Evolutionary conservation across 2,888 invertebrate species (phyloP).

Genomic region (Carterocephalus palaemon): DNA sequence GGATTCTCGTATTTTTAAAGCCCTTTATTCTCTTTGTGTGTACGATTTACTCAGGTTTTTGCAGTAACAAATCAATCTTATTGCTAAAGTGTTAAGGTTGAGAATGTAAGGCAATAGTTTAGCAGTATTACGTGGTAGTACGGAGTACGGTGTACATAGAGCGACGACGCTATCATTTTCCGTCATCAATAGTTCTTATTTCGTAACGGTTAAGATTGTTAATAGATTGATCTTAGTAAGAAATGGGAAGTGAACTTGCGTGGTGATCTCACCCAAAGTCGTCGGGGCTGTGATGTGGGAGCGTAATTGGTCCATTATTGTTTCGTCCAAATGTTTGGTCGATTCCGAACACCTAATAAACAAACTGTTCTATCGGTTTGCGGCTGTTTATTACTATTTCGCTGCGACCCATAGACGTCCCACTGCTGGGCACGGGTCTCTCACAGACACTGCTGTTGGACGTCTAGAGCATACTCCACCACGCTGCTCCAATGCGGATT

Average conservation of each 20-base stretch:
- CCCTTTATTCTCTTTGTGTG: conserved; percentile 60
- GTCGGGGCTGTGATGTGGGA: conserved; percentile 40
- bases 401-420: too few relatives aligned
- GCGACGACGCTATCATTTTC: background rate
- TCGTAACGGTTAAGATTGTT: background rate
- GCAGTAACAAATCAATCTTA: conserved; percentile 20
- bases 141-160: conserved; percentile 7
- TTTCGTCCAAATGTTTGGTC: conserved; percentile 38
- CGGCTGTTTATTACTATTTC: background rate
- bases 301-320: conserved; percentile 54
- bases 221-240: background rate
- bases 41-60: conserved; percentile 8
- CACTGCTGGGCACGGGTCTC: too few relatives aligned
- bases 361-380: conserved; percentile 1
- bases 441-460: too few relatives aligned
- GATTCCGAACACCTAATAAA: conserved; percentile 7
- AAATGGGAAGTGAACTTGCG: conserved; percentile 2
- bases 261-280: conserved; percentile 12
- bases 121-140: background rate
- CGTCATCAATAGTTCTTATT: conserved; percentile 1
- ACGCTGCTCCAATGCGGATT: too few relatives aligned
- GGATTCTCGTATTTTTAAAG: conserved; percentile 65
- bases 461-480: too few relatives aligned
- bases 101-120: conserved; percentile 1
- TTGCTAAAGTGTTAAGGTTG: background rate